A percentile compares a stretch with the other conserved stretches of the same genome.
These are phyloP conservation scores for Ophion ventricosus DNA, from an alignment of 2,888 invertebrate species.

Conservation along the genomic window DNA sequence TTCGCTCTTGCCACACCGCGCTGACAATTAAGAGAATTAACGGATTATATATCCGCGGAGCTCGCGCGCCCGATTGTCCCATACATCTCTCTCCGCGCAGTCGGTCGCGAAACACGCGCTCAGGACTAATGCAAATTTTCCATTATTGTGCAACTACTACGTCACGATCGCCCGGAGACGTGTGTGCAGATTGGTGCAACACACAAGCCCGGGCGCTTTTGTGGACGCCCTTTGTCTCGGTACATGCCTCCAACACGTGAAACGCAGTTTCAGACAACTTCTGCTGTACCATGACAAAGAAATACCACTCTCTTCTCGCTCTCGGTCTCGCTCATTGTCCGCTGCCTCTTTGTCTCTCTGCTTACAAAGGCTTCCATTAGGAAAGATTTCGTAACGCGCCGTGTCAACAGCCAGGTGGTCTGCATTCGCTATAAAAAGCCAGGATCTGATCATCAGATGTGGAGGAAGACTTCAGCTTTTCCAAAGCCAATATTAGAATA, in stretches of 20 bases:
- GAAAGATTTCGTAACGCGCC: constrained; percentile 48
- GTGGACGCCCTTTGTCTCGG: background rate
- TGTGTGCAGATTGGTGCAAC: constrained; percentile 48
- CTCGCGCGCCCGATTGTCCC: constrained; percentile 49
- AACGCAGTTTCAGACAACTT: constrained; percentile 71
- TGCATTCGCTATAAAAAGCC: background rate
- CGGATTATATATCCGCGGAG: constrained; percentile 65
- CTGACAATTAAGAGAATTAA: constrained; percentile 77
- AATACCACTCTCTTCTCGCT: constrained; percentile 9
- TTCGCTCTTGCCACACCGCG: constrained; percentile 68
- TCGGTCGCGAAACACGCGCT: background rate
- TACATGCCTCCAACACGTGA: constrained; percentile 66
- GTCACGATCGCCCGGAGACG: background rate
- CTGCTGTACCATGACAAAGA: constrained; percentile 26
- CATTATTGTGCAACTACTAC: constrained; percentile 72
- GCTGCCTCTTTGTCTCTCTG: constrained; percentile 10
- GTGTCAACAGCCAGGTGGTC: constrained; percentile 10
- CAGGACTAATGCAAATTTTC: constrained; percentile 57
- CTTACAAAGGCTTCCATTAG: constrained; percentile 33
- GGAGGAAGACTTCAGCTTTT: background rate
- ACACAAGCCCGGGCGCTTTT: constrained; percentile 40
- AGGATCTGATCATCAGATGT: background rate
- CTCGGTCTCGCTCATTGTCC: constrained; percentile 7
- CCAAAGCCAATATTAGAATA: constrained; percentile 20
- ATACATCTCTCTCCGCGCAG: background rate